Conservation (phyloP, 1,140 invertebrate species). For the Ylistrum balloti region DNA sequence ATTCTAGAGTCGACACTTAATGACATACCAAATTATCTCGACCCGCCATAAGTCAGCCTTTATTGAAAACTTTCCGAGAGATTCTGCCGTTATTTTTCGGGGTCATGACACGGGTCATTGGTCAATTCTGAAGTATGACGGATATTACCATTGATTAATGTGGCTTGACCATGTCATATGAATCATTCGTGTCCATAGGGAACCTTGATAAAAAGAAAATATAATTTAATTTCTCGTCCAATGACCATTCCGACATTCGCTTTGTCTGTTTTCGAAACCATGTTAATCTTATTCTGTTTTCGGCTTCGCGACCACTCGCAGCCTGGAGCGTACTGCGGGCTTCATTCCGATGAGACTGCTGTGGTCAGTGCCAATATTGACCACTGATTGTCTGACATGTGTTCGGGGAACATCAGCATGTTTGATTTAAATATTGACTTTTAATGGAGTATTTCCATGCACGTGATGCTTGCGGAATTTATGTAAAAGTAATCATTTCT, state of each 20-base stretch:
- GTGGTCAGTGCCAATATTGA: neutral
- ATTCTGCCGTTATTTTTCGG: neutral
- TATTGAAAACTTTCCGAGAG: neutral
- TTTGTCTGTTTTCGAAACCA: neutral
- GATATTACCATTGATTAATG: neutral
- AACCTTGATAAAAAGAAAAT: neutral
- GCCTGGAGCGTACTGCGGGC: neutral
- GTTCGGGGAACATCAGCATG: no score
- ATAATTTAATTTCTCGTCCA: neutral
- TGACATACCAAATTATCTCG: neutral
- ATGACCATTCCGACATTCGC: slow-evolving; percentile 1
- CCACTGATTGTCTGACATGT: neutral
- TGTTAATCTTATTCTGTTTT: neutral
- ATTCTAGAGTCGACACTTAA: neutral
- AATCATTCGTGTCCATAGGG: neutral
- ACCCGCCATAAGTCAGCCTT: neutral
- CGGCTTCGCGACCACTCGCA: neutral
- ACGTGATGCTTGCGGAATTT: no score
- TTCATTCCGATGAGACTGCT: neutral
- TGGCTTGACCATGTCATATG: neutral
- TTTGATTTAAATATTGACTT: no score
- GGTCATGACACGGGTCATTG: neutral
- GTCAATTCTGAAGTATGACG: neutral
- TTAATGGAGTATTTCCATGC: no score
- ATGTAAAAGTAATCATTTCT: no score